These are phyloP conservation scores for Melanostoma scalare DNA, from an alignment of 2,888 invertebrate species.

Conservation along the genomic window DNA sequence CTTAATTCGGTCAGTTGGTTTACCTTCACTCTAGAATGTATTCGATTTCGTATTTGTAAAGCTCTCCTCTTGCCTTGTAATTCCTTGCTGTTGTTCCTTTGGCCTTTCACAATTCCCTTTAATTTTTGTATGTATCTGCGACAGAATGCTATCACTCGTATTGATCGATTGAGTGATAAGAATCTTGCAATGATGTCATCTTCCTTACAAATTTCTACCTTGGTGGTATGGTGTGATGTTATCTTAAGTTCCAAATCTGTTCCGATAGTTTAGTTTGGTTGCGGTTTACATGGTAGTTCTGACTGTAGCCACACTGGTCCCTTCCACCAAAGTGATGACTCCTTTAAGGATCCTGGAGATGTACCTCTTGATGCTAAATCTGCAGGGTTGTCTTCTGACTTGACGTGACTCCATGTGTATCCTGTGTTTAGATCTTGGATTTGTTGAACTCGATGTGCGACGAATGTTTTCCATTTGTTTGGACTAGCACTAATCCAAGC, in stretches of 20 bases:
- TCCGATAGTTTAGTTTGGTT: background rate
- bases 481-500: background rate
- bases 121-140: background rate
- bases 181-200: slow-evolving; percentile 7
- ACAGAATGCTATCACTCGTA: background rate
- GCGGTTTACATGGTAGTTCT: background rate
- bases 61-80: background rate
- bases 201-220: background rate
- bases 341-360: no score
- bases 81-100: background rate
- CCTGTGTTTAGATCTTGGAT: background rate
- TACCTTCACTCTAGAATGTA: background rate
- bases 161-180: background rate
- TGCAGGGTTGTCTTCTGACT: no score
- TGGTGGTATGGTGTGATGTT: background rate
- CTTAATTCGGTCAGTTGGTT: background rate
- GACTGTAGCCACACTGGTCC: background rate
- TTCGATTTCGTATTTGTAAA: slow-evolving; percentile 2
- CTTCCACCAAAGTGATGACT: no score
- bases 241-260: slow-evolving; percentile 3
- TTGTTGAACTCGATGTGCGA: background rate
- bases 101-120: background rate
- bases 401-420: no score
- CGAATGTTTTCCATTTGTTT: background rate
- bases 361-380: no score